Percentiles rank a stretch among this genome's conserved stretches.
Evolutionary conservation across 2,888 invertebrate species (phyloP).

Genomic region (Polietes domitor): DNA sequence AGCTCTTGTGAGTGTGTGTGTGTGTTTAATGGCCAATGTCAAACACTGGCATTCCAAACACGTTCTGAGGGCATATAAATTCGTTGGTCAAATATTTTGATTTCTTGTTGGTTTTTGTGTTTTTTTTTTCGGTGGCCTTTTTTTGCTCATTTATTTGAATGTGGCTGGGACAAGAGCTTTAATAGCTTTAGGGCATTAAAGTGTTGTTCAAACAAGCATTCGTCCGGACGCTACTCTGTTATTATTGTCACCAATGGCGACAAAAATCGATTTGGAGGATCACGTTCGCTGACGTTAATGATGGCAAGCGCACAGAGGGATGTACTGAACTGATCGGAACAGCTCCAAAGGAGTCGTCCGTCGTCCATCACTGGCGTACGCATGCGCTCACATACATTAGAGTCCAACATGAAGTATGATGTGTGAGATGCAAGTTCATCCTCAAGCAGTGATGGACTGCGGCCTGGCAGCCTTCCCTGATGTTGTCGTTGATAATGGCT

Average conservation of each 20-base stretch:
- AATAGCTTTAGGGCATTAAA: slow-evolving; percentile 60
- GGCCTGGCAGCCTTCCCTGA: neutral
- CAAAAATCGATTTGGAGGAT: slow-evolving; percentile 66
- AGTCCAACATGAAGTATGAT: slow-evolving; percentile 24
- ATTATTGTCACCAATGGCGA: slow-evolving; percentile 71
- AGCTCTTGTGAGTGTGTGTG: slow-evolving; percentile 27
- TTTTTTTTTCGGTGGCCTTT: neutral
- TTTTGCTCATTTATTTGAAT: slow-evolving; percentile 45
- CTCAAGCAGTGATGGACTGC: slow-evolving; percentile 2
- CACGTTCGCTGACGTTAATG: slow-evolving; percentile 58
- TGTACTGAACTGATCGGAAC: too few species aligned
- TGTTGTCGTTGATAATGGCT: slow-evolving; percentile 6
- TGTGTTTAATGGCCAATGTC: slow-evolving; percentile 38
- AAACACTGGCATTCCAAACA: slow-evolving; percentile 47
- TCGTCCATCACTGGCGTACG: neutral
- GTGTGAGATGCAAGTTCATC: slow-evolving; percentile 47
- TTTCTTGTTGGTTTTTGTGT: neutral
- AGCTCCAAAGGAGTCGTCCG: neutral
- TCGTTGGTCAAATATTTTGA: slow-evolving; percentile 45
- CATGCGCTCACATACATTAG: neutral
- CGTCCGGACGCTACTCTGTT: slow-evolving; percentile 59
- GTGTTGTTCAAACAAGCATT: slow-evolving; percentile 73
- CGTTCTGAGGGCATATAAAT: slow-evolving; percentile 33
- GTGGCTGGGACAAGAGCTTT: slow-evolving; percentile 23
- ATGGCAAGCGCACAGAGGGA: too few species aligned